phyloP scores from a whole-genome alignment of 2,113 vertebrate species.

The Piliocolobus tephrosceles region DNA sequence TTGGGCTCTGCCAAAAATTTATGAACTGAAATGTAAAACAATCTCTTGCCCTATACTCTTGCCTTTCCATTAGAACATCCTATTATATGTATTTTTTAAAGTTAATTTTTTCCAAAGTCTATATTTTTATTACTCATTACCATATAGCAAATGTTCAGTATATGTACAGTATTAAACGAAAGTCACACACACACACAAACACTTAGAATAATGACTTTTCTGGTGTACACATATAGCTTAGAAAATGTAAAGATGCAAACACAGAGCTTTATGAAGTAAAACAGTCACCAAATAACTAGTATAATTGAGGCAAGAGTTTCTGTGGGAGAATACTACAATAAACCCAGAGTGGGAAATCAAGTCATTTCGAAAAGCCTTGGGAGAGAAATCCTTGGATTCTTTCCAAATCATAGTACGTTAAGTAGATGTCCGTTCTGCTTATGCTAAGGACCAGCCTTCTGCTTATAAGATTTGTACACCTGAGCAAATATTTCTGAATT shows the following conservation, averaged over 20 bases:
- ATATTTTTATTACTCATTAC: slow-evolving; percentile 93
- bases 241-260: slow-evolving; percentile 85
- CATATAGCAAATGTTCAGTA: slow-evolving; percentile 93
- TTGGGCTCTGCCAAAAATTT: slow-evolving; percentile 78
- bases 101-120: slow-evolving; percentile 83
- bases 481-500: background rate
- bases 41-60: slow-evolving; percentile 35
- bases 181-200: slow-evolving; percentile 90
- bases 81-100: background rate
- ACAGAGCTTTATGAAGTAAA: slow-evolving; percentile 88
- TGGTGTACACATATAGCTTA: slow-evolving; percentile 82
- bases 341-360: background rate
- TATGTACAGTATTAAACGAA: slow-evolving; percentile 94
- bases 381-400: background rate
- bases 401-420: background rate
- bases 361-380: background rate
- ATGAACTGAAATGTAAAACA: slow-evolving; percentile 47
- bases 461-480: background rate
- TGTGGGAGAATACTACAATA: background rate
- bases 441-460: background rate
- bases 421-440: background rate
- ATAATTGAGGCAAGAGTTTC: background rate
- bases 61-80: background rate
- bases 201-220: slow-evolving; percentile 88
- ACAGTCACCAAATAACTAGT: slow-evolving; percentile 78